Base-by-base conservation (phyloP, 2,888 invertebrate genomes). In the Chouioia cunea region DNA sequence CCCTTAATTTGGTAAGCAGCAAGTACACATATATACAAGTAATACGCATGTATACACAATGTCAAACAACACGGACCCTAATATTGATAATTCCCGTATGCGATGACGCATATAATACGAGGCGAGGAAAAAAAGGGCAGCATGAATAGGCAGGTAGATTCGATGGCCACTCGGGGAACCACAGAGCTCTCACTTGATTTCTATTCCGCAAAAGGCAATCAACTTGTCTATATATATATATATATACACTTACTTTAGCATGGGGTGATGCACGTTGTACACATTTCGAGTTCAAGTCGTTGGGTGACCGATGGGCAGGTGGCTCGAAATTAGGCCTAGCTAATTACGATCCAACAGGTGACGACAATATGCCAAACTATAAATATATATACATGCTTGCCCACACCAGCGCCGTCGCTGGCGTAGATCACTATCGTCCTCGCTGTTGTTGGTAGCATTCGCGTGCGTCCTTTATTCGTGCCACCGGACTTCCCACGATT, bases 1-100 rank as follows among this genome's bases (percentile, higher is more conserved):
- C 91, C 43, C 88, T 91, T 64, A 91, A 91, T 82, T 85, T 91
- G 88, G 91, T 91, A 82, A 88, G 88, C 70, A 50, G 2, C 4
- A 3, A 14, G n/a, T 4, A 36, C 12, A 53, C 44, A 15, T 4
- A 10, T 18, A 27, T 2, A 47, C 23, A 22, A 54, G 15, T 4
- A 43, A 8, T 16, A 58, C 18, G 10, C 16, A n/a, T 6, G 14
- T 10, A 18, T 52, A 14, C 52, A 15, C 63, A 20, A 46, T 50
- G 47, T 68, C 66, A 56, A 60, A 44, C 56, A 46, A 69, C 23
- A 46, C 36, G 36, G 36, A 64, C 58, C 65, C 65, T 23, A 57
- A 57, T 67, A 60, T 64, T 58, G 57, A 60, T 54, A 60, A 70
- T 70, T 70, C 60, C 48, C 54, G 54, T 44, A 54, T 65, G 70